These are phyloP conservation scores for Tetranychus truncatus DNA, from an alignment of 2,888 invertebrate species.

Conservation along the genomic window DNA sequence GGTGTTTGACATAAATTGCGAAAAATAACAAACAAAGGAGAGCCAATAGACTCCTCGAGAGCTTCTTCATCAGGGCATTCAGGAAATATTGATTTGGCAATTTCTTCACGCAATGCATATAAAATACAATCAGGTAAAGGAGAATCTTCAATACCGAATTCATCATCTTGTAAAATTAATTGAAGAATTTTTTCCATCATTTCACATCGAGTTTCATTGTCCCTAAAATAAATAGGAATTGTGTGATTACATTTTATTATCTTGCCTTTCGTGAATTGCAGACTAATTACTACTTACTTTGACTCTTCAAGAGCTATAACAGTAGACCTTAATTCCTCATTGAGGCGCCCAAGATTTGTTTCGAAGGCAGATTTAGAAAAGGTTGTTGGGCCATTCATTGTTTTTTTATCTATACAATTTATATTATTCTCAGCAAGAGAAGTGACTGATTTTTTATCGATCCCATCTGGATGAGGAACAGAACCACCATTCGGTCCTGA, in stretches of 20 bases:
- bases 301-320: background rate
- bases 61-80: slow-evolving; percentile 36
- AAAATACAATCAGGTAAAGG: slow-evolving; percentile 42
- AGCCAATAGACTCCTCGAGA: slow-evolving; percentile 55
- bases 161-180: slow-evolving; percentile 40
- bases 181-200: slow-evolving; percentile 46
- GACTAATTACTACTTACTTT: background rate
- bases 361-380: background rate
- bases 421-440: background rate
- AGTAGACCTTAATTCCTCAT: background rate
- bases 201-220: slow-evolving; percentile 40
- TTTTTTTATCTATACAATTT: background rate
- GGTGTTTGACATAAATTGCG: slow-evolving; percentile 51
- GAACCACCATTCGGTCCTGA: background rate
- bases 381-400: background rate
- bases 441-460: background rate
- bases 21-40: slow-evolving; percentile 70
- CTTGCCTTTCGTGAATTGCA: background rate
- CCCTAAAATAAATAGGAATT: background rate
- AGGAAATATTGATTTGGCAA: slow-evolving; percentile 37
- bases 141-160: slow-evolving; percentile 49
- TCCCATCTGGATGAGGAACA: background rate
- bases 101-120: slow-evolving; percentile 39
- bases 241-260: background rate
- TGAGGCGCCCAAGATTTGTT: background rate